Percentiles rank a stretch among this genome's conserved stretches.
phyloP scores from a whole-genome alignment of 2,797 vertebrate species.

The Leucoraja ocellata region DNA sequence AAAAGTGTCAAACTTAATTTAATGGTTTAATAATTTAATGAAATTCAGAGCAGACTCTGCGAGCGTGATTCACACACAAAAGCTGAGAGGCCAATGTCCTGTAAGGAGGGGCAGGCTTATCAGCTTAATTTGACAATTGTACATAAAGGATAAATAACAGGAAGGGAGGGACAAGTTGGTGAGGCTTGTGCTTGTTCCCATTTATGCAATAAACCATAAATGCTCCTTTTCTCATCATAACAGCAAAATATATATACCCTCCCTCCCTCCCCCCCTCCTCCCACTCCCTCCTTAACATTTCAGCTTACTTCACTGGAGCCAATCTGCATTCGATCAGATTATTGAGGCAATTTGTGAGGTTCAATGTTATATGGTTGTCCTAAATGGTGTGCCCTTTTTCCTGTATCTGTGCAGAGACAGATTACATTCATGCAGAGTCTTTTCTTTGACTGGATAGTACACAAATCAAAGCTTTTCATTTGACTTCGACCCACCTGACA shows the following conservation, averaged over 20 bases:
- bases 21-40: neutral
- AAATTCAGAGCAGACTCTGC: no score
- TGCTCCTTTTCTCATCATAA: neutral
- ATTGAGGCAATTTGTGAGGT: neutral
- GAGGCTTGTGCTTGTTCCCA: neutral
- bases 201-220: neutral
- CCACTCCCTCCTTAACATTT: no score
- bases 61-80: neutral
- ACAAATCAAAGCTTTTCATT: no score
- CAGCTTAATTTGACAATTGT: neutral
- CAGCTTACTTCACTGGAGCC: neutral
- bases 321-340: neutral
- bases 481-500: no score
- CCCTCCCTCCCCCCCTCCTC: no score
- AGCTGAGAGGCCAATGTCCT: neutral
- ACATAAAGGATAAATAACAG: neutral
- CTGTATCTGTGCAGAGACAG: no score
- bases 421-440: no score
- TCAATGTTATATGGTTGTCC: neutral
- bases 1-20: neutral
- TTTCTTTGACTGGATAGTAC: no score
- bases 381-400: no score
- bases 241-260: neutral
- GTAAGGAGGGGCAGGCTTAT: neutral
- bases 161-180: neutral